A percentile compares a stretch with the other conserved stretches of the same genome.
Evolutionary conservation across 35 echinoderm and acorn worm species (phyloP).

Genomic region (Apostichopus parvimensis): DNA sequence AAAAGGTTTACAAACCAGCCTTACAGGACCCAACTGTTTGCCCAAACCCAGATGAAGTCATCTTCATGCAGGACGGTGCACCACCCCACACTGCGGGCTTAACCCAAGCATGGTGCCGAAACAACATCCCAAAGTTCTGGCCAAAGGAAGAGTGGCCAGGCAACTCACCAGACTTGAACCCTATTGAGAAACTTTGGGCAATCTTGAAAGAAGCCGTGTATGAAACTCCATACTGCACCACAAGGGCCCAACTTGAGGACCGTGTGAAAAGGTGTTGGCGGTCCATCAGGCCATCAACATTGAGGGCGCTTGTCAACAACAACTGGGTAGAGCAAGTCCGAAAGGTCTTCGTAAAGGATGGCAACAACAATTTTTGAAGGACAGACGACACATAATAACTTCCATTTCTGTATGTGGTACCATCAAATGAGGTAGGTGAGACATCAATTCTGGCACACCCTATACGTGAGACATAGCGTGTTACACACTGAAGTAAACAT

Average conservation of each 20-base stretch:
- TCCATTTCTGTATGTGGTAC: constrained; percentile 31
- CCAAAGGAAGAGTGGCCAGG: constrained; percentile 33
- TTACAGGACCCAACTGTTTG: neutral
- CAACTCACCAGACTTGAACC: constrained; percentile 42
- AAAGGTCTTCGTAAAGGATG: constrained; percentile 37
- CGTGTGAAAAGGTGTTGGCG: constrained; percentile 35
- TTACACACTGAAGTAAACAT: no score
- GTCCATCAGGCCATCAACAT: constrained; percentile 26
- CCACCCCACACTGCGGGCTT: neutral
- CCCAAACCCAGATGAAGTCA: constrained; percentile 2
- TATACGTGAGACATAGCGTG: no score
- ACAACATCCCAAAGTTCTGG: constrained; percentile 36
- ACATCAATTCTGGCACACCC: constrained; percentile 43
- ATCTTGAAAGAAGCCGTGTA: constrained; percentile 45
- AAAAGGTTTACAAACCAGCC: constrained; percentile 5
- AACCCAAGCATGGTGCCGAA: constrained; percentile 9
- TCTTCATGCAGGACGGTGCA: constrained; percentile 31
- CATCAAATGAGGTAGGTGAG: constrained; percentile 32
- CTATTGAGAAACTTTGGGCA: constrained; percentile 17
- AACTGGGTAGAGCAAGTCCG: constrained; percentile 44
- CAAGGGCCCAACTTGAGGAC: constrained; percentile 4
- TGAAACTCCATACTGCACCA: constrained; percentile 40
- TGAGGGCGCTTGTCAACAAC: neutral
- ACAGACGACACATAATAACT: constrained; percentile 29
- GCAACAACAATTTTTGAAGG: constrained; percentile 34